phyloP scores from a whole-genome alignment of 2,888 invertebrate genomes.

The Neelides folsomi region DNA sequence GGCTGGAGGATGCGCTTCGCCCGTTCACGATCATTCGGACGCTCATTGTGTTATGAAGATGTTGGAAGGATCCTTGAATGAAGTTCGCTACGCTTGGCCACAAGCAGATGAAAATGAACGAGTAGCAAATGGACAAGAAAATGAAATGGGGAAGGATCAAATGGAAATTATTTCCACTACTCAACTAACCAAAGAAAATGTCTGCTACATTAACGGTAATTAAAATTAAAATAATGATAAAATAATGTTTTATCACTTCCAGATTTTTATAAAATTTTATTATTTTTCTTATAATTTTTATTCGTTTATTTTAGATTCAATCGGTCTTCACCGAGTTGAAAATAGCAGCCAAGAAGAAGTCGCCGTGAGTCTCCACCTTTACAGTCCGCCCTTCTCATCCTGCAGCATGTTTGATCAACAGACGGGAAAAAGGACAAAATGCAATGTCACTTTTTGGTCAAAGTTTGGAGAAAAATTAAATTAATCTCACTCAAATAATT shows the following conservation, averaged over 20 bases:
- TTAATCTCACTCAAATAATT: background rate
- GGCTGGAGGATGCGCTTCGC: conserved; percentile 86
- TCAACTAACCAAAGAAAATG: conserved; percentile 55
- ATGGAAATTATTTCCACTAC: conserved; percentile 54
- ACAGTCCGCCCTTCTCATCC: conserved; percentile 78
- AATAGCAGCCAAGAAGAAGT: conserved; percentile 77
- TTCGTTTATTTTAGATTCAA: conserved; percentile 51
- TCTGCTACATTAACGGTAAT: conserved; percentile 90
- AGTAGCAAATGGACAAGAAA: conserved; percentile 9
- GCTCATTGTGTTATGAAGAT: conserved; percentile 97
- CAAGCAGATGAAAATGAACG: too few relatives aligned
- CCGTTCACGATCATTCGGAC: conserved; percentile 90
- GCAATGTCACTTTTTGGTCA: conserved; percentile 80
- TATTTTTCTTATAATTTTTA: too few relatives aligned
- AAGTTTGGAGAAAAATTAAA: conserved; percentile 58
- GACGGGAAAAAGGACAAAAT: conserved; percentile 60
- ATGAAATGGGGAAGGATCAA: conserved; percentile 35
- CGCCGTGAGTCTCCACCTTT: conserved; percentile 82
- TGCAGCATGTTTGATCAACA: conserved; percentile 83
- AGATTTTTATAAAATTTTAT: too few relatives aligned
- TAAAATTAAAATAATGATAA: conserved; percentile 23
- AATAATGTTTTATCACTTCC: background rate
- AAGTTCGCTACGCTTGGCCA: conserved; percentile 75
- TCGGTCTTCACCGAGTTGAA: conserved; percentile 89
- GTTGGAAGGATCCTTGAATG: conserved; percentile 63